Evolutionary conservation across 2,888 invertebrate genomes (phyloP).

Genomic region (Trichopoda pennipes): DNA sequence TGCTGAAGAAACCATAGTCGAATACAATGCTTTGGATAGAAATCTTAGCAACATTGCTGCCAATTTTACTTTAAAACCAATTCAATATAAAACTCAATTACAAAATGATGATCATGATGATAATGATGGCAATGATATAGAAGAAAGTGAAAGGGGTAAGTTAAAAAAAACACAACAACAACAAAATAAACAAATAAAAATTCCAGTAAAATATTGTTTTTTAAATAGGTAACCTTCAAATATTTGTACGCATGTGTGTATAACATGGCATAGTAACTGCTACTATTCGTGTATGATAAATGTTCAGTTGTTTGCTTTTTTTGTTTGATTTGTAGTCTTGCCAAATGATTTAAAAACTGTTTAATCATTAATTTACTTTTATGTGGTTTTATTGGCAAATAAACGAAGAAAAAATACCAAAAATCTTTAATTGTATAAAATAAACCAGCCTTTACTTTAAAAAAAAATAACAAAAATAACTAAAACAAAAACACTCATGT

Average conservation of each 20-base stretch:
- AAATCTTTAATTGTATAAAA: no score
- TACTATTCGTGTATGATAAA: no score
- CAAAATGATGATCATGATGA: constrained; percentile 24
- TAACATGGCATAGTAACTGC: no score
- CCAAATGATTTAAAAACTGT: constrained; percentile 2
- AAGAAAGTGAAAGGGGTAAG: constrained; percentile 76
- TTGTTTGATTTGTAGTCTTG: constrained; percentile 25
- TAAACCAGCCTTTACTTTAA: no score
- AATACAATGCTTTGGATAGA: constrained; percentile 67
- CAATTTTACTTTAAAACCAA: constrained; percentile 71
- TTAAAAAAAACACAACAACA: constrained; percentile 8
- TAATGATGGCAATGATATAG: constrained; percentile 69
- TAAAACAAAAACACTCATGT: background rate
- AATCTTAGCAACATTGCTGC: constrained; percentile 56
- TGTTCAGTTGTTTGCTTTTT: no score
- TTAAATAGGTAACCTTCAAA: background rate
- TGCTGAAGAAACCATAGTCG: constrained; percentile 73
- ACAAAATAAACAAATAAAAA: background rate
- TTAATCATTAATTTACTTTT: constrained; percentile 16
- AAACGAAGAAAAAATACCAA: no score
- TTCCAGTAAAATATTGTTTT: background rate
- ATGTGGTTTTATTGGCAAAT: constrained; percentile 12
- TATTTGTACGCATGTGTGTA: background rate
- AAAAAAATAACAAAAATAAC: background rate
- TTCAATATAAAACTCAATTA: constrained; percentile 49